A percentile compares a stretch with the other conserved stretches of the same genome.
Conservation (phyloP, 2,888 invertebrate genomes). For the Ceramica pisi region DNA sequence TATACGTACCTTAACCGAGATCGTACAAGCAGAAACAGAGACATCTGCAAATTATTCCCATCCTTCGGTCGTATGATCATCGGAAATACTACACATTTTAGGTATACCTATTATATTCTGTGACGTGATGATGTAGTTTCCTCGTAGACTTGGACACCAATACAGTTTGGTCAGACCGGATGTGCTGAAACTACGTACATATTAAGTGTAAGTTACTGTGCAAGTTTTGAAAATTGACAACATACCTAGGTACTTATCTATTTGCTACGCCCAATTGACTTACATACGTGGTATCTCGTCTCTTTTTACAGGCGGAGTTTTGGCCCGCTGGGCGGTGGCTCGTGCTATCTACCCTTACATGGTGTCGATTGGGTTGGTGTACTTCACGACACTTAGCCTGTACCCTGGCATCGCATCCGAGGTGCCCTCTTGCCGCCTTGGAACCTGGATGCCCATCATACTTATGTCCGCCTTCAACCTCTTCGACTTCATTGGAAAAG, state of each 20-base stretch:
- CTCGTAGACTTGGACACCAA: not conserved
- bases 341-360: conserved; percentile 97
- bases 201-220: not conserved
- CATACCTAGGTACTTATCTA: not conserved
- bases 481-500: conserved; percentile 96
- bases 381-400: conserved; percentile 96
- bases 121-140: not conserved
- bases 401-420: conserved; percentile 98
- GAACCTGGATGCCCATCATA: conserved; percentile 97
- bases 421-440: conserved; percentile 95
- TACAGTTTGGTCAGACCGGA: no score
- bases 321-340: conserved; percentile 95
- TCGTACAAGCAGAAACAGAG: not conserved
- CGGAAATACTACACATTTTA: not conserved
- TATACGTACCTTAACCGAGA: not conserved
- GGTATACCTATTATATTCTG: not conserved
- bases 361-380: conserved; percentile 96
- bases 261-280: not conserved
- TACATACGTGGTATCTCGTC: not conserved
- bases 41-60: not conserved
- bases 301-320: conserved; percentile 91
- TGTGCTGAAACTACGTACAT: not conserved
- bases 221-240: conserved; percentile 1
- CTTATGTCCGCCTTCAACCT: conserved; percentile 97
- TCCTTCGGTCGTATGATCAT: not conserved